A percentile compares a stretch with the other conserved stretches of the same genome.
Evolutionary conservation across 2,797 vertebrate genomes (phyloP).

Genomic region (Chelon auratus): DNA sequence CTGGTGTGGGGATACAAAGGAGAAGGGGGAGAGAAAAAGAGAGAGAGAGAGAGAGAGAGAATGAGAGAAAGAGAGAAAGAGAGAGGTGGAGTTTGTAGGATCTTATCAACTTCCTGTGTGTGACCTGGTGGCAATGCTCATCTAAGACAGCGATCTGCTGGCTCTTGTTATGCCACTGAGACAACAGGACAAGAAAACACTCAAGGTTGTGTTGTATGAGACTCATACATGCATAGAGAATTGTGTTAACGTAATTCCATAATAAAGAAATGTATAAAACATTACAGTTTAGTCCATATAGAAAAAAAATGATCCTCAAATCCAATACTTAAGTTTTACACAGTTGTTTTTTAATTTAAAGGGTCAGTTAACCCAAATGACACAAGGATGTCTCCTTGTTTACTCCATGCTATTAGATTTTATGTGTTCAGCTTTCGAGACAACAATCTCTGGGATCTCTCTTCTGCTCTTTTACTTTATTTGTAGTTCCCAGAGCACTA

Average conservation of each 20-base stretch:
- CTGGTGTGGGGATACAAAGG: slow-evolving; percentile 20
- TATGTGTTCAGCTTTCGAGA: not conserved
- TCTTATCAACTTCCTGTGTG: slow-evolving; percentile 75
- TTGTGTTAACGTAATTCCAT: not conserved
- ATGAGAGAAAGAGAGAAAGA: slow-evolving; percentile 4
- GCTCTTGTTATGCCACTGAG: slow-evolving; percentile 45
- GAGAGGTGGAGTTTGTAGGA: slow-evolving; percentile 62
- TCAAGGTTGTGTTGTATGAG: slow-evolving; percentile 22
- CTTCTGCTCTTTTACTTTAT: not conserved
- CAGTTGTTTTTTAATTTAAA: not conserved
- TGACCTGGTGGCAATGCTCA: slow-evolving; percentile 67
- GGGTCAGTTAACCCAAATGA: not conserved
- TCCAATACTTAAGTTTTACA: not conserved
- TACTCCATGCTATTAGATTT: not conserved
- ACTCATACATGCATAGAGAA: slow-evolving; percentile 12
- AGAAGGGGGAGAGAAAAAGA: slow-evolving; percentile 28
- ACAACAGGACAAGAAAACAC: slow-evolving; percentile 27
- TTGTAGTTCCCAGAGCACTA: not conserved
- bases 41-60: slow-evolving; percentile 14
- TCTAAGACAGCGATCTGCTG: slow-evolving; percentile 64
- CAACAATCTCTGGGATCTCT: not conserved
- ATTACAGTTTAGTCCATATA: not conserved
- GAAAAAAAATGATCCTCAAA: not conserved
- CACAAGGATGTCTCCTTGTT: not conserved
- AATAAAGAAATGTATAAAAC: not conserved